Conservation (phyloP, 2,113 vertebrate species). For the Chroicocephalus ridibundus region DNA sequence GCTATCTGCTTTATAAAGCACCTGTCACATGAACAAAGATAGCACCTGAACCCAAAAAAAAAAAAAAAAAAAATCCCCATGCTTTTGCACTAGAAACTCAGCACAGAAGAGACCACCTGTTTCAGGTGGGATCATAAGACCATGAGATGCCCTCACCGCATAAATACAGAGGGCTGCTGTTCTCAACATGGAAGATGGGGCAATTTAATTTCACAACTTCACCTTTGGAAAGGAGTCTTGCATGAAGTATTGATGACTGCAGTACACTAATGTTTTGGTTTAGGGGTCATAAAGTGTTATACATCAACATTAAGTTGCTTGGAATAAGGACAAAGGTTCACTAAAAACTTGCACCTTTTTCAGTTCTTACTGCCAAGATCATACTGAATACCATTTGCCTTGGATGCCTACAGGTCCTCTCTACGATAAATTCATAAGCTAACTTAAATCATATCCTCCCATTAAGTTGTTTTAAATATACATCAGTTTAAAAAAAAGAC, state of each 20-base stretch:
- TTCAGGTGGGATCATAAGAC: not conserved
- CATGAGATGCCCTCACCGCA: not conserved
- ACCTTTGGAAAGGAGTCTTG: not conserved
- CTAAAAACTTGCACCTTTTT: not conserved
- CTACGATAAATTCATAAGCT: not conserved
- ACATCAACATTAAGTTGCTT: not conserved
- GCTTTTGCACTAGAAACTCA: not conserved
- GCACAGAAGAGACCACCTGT: not conserved
- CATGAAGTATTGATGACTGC: not conserved
- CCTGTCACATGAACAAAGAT: not conserved
- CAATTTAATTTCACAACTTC: not conserved
- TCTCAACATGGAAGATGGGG: not conserved
- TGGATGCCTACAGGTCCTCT: not conserved
- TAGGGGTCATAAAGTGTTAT: not conserved
- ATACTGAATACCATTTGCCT: not conserved
- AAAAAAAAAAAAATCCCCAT: not conserved
- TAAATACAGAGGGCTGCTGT: not conserved
- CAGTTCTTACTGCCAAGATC: not conserved
- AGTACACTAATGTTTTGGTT: not conserved
- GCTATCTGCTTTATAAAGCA: not conserved
- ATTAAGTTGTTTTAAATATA: not conserved
- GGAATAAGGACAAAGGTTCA: not conserved
- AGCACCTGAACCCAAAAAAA: not conserved
- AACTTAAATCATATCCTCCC: not conserved
- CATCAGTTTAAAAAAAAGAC: not conserved